Conservation (phyloP, 2,888 invertebrate species). For the Archips crataeganus region DNA sequence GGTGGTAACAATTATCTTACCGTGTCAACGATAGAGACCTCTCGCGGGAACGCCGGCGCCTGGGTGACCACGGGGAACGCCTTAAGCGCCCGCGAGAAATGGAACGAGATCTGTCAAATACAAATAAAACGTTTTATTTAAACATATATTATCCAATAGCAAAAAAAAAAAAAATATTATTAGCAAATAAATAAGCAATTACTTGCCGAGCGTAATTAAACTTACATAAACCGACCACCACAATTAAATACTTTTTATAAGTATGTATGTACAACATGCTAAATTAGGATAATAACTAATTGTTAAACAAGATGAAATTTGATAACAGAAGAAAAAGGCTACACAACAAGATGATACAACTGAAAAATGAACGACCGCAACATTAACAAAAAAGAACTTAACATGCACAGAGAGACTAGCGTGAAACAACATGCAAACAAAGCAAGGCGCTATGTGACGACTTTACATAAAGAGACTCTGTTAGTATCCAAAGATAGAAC, state of each 20-base stretch:
- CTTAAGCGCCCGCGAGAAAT: constrained; percentile 85
- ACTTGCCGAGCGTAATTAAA: not conserved
- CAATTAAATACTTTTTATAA: not conserved
- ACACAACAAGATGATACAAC: constrained; percentile 19
- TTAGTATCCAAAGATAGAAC: constrained; percentile 48
- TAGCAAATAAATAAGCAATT: constrained; percentile 5
- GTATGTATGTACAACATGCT: constrained; percentile 6
- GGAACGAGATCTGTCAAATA: constrained; percentile 86
- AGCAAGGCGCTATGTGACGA: constrained; percentile 10
- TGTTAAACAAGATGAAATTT: constrained; percentile 9
- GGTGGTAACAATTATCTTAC: constrained; percentile 53
- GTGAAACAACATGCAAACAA: constrained; percentile 24
- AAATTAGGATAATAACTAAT: constrained; percentile 6
- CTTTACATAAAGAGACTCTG: constrained; percentile 4
- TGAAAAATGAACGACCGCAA: constrained; percentile 13
- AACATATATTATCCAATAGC: not conserved
- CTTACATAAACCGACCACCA: constrained; percentile 10
- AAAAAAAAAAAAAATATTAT: not conserved
- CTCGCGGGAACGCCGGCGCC: constrained; percentile 71
- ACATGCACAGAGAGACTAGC: constrained; percentile 16
- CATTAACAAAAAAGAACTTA: constrained; percentile 10
- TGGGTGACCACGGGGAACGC: constrained; percentile 78
- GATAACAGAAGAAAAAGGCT: constrained; percentile 1
- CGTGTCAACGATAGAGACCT: constrained; percentile 74
- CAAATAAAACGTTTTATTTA: not conserved